Conservation (phyloP, 2,113 vertebrate genomes). For the Isichthys henryi region DNA sequence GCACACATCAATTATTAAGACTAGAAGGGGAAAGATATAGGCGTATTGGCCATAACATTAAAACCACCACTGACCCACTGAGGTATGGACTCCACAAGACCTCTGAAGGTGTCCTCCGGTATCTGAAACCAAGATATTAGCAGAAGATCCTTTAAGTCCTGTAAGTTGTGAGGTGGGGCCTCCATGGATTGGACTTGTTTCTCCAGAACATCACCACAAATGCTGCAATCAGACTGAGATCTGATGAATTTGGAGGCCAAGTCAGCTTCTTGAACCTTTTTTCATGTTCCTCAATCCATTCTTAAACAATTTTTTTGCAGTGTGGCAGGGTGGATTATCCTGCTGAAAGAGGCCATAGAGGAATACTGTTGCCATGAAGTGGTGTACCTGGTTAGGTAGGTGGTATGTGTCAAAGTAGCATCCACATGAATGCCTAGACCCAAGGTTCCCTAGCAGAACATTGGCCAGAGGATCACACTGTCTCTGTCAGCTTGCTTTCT, state of each 20-base stretch:
- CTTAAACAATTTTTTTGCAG: not conserved
- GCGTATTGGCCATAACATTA: not conserved
- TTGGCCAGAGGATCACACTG: not conserved
- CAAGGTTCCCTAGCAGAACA: not conserved
- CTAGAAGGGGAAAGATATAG: not conserved
- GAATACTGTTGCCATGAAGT: not conserved
- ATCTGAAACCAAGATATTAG: not conserved
- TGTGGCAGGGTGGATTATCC: not conserved
- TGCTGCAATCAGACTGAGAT: not conserved
- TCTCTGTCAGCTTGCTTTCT: not conserved
- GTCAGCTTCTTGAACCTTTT: not conserved
- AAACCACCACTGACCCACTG: not conserved
- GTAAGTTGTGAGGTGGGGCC: not conserved
- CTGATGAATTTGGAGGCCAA: not conserved
- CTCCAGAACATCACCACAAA: not conserved
- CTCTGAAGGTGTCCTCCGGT: not conserved
- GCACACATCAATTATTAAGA: not conserved
- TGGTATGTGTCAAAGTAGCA: not conserved
- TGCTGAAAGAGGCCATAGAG: not conserved
- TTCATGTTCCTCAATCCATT: not conserved
- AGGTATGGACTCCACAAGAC: not conserved
- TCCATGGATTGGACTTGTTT: not conserved
- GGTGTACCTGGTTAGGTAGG: not conserved
- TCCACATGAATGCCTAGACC: not conserved
- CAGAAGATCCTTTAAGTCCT: not conserved